These are phyloP conservation scores for Dendrolimus punctatus DNA, from an alignment of 1,140 invertebrate genomes.

Conservation along the genomic window DNA sequence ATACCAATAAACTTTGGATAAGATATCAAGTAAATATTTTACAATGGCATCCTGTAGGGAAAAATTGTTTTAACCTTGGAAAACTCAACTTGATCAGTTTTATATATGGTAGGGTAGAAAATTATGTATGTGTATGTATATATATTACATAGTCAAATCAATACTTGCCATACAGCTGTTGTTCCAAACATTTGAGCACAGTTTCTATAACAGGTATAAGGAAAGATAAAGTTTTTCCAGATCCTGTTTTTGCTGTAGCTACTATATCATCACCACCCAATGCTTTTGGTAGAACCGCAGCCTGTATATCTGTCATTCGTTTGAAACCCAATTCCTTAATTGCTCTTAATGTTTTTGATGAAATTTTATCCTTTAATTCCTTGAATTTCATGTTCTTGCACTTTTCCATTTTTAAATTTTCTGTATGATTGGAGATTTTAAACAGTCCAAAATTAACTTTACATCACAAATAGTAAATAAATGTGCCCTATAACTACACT, in stretches of 20 bases:
- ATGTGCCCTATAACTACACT: no score
- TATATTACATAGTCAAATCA: neutral
- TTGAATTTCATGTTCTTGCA: conserved; percentile 30
- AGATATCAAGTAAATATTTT: no score
- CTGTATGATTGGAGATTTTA: no score
- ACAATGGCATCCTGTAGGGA: no score
- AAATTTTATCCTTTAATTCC: conserved; percentile 32
- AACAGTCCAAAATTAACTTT: no score
- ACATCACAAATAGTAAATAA: no score
- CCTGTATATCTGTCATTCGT: conserved; percentile 92
- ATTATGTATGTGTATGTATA: no score
- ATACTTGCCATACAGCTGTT: conserved; percentile 28
- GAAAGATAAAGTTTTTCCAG: conserved; percentile 79
- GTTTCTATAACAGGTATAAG: conserved; percentile 88
- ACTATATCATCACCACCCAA: conserved; percentile 89
- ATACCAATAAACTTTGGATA: no score
- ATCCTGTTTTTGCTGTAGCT: conserved; percentile 96
- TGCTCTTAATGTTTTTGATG: conserved; percentile 29
- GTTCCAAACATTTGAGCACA: conserved; percentile 82
- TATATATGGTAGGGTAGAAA: no score
- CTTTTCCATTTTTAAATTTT: no score
- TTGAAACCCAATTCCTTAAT: conserved; percentile 70
- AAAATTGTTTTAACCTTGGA: no score
- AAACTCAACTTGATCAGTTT: no score
- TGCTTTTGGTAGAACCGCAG: conserved; percentile 82